Base-by-base conservation (phyloP, 1,140 invertebrate species). In the Neodiprion virginianus region DNA sequence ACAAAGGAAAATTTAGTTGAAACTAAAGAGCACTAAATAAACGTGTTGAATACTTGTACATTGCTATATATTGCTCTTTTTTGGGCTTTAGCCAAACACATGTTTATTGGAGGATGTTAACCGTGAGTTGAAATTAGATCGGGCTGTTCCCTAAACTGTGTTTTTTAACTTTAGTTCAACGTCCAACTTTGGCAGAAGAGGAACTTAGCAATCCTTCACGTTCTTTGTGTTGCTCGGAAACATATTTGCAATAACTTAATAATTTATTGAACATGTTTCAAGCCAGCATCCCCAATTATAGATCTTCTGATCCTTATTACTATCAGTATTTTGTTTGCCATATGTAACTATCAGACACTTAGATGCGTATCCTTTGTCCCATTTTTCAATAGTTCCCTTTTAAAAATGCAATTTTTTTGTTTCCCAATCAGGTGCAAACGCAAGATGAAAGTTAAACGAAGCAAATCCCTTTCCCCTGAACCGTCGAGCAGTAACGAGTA, bases 401-500 rank as follows among this genome's bases (percentile, higher is more conserved):
- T 21, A 0, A 21, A 21, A 21, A 21, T 21, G 0, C 50, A n/a
- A 53, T 53, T 53, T 21, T 21, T 21, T 21, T 21, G 17, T 21
- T 21, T 21, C 17, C 50, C 50, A 11, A 12, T 21, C 69, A 79
- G 78, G 77, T 79, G 78, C 23, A 68, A 67, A 68, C 67, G 48
- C 40, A 79, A 73, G 70, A 79, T 79, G 73, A 81, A 79, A 66
- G 80, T 81, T 72, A 86, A 86, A 70, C 84, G 85, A 11, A 82
- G 79, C 14, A 86, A 84, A 70, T 84, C 85, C 23, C 71, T 83
- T 67, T 85, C 84, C 12, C 83, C 84, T 3, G 81, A 83, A 68
- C 81, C 82, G 49, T 83, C 79, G 2, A 79, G 82, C 40, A 83
- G 83, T 53, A 68, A 76, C 7, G 79, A 83, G 53, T 73, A 75